Conservation (phyloP, 2,797 vertebrate genomes). For the Hyperoplus immaculatus region DNA sequence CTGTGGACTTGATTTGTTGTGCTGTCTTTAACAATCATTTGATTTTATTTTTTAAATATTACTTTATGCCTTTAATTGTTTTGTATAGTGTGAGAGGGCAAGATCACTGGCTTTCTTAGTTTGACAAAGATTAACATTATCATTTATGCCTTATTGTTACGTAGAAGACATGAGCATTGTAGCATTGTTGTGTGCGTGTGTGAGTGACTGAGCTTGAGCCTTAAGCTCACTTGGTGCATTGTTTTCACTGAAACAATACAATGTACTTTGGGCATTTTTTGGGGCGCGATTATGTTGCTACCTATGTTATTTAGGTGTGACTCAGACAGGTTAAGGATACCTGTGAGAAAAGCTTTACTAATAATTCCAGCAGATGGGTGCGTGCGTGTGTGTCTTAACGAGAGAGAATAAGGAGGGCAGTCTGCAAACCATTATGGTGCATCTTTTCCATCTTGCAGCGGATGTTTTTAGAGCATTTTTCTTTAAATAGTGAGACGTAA, state of each 20-base stretch:
- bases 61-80: constrained; percentile 84
- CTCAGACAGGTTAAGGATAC: constrained; percentile 66
- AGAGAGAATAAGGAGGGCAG: constrained; percentile 79
- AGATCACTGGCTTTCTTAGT: constrained; percentile 89
- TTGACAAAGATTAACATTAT: constrained; percentile 84
- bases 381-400: constrained; percentile 42
- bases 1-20: constrained; percentile 83
- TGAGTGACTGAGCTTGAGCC: constrained; percentile 38
- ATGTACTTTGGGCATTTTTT: constrained; percentile 80
- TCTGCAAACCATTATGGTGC: constrained; percentile 75
- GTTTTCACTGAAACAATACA: constrained; percentile 76
- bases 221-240: constrained; percentile 73
- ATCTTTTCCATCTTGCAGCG: constrained; percentile 77
- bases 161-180: constrained; percentile 86
- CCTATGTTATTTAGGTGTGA: constrained; percentile 74
- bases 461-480: constrained; percentile 81
- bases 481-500: constrained; percentile 67
- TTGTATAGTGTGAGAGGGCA: constrained; percentile 84
- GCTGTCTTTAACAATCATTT: constrained; percentile 88
- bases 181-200: constrained; percentile 71
- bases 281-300: constrained; percentile 71
- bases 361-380: constrained; percentile 88
- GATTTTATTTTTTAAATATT: constrained; percentile 56
- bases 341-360: constrained; percentile 92
- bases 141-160: constrained; percentile 89